Percentiles rank a stretch among this genome's conserved stretches.
phyloP scores from a whole-genome alignment of 2,888 invertebrate species.

The Coenonympha arcania region DNA sequence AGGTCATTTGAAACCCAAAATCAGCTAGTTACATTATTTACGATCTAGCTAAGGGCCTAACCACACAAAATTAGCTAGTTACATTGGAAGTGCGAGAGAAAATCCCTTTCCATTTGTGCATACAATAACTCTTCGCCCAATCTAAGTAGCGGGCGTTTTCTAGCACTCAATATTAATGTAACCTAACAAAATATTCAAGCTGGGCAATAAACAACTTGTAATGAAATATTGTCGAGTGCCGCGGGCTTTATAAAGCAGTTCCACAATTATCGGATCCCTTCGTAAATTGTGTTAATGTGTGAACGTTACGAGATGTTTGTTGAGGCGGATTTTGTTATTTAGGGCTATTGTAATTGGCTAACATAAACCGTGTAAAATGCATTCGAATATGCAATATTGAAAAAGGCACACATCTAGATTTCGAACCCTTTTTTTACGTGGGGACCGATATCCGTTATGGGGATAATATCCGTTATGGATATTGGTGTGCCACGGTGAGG shows the following conservation, averaged over 20 bases:
- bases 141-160: slow-evolving; percentile 9
- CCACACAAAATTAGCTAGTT: not conserved
- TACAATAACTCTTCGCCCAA: slow-evolving; percentile 2
- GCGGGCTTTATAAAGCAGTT: slow-evolving; percentile 16
- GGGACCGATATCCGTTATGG: no score
- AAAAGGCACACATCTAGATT: no score
- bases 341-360: not conserved
- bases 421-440: no score
- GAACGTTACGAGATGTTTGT: slow-evolving; percentile 16
- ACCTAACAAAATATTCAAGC: slow-evolving; percentile 22
- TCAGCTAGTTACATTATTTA: no score
- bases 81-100: not conserved
- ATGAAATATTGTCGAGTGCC: slow-evolving; percentile 23
- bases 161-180: slow-evolving; percentile 13
- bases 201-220: slow-evolving; percentile 17
- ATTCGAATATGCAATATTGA: no score
- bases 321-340: not conserved
- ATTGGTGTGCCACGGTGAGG: no score
- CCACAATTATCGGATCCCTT: slow-evolving; percentile 23
- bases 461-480: no score
- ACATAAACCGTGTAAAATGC: not conserved
- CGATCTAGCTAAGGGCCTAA: not conserved
- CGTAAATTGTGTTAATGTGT: slow-evolving; percentile 22
- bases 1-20: no score
- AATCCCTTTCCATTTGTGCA: not conserved